Conservation (phyloP, 2,797 vertebrate genomes). For the Silurus lanzhouensis region DNA sequence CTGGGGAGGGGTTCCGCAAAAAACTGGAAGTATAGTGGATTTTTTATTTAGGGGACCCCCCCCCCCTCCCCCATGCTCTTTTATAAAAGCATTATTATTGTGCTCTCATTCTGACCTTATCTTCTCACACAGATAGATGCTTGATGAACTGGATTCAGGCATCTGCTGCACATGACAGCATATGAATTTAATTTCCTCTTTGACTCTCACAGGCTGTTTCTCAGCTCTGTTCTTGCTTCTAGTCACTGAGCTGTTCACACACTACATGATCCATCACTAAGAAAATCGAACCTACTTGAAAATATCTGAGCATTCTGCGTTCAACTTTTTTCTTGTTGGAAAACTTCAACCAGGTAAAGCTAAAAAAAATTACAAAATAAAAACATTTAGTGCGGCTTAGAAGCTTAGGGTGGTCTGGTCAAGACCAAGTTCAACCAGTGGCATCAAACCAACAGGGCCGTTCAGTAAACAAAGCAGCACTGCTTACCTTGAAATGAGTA, state of each 20-base stretch:
- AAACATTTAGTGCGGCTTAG: no score
- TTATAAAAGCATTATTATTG: background rate
- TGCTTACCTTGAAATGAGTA: background rate
- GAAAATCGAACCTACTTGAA: background rate
- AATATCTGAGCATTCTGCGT: background rate
- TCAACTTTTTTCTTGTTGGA: background rate
- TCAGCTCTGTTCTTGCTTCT: background rate
- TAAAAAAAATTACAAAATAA: no score
- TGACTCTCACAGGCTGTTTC: background rate
- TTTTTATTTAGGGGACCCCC: background rate
- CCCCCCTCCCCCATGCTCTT: background rate
- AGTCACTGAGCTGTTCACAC: background rate
- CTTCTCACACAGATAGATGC: background rate
- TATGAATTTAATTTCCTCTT: background rate
- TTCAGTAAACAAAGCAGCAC: background rate
- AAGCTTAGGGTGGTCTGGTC: background rate
- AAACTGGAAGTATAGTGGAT: background rate
- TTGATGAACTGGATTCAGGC: background rate
- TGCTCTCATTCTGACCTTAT: background rate
- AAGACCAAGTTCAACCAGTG: background rate
- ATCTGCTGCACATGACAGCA: background rate
- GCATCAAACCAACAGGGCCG: background rate
- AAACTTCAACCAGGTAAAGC: background rate
- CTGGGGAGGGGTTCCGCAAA: background rate
- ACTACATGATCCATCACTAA: background rate